Percentiles rank a stretch among this genome's conserved stretches.
These are phyloP conservation scores for Macrophya alboannulata DNA, from an alignment of 2,888 invertebrate genomes.

Conservation along the genomic window DNA sequence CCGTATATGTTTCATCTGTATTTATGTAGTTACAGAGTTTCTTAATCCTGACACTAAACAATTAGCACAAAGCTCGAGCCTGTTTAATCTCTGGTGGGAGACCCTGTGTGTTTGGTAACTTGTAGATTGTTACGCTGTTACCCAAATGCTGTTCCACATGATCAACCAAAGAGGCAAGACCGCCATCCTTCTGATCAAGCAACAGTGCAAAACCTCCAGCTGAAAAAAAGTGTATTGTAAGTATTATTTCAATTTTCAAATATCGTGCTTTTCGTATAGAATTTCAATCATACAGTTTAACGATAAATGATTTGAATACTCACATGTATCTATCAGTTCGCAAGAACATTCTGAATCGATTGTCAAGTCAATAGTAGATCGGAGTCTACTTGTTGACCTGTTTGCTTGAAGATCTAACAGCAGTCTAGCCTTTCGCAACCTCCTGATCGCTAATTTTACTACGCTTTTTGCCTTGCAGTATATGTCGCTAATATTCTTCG, in stretches of 20 bases:
- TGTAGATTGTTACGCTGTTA: constrained; percentile 68
- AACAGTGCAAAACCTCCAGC: constrained; percentile 73
- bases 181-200: constrained; percentile 63
- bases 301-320: constrained; percentile 53
- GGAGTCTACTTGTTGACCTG: constrained; percentile 63
- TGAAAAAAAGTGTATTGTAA: constrained; percentile 60
- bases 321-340: constrained; percentile 73
- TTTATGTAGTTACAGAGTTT: constrained; percentile 29
- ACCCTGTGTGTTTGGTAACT: constrained; percentile 64
- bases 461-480: constrained; percentile 72
- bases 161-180: constrained; percentile 59
- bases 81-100: constrained; percentile 67
- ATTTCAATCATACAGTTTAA: background rate
- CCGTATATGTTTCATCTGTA: background rate
- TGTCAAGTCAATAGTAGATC: constrained; percentile 68
- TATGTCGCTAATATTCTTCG: constrained; percentile 69
- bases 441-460: constrained; percentile 73
- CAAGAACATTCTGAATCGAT: constrained; percentile 72
- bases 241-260: background rate
- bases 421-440: constrained; percentile 70
- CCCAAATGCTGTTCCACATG: constrained; percentile 65
- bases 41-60: background rate
- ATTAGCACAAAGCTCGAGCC: constrained; percentile 66
- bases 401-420: constrained; percentile 69
- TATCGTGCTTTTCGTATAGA: background rate